These are phyloP conservation scores for Hyperopisus bebe DNA, from an alignment of 2,113 vertebrate species.

Conservation along the genomic window DNA sequence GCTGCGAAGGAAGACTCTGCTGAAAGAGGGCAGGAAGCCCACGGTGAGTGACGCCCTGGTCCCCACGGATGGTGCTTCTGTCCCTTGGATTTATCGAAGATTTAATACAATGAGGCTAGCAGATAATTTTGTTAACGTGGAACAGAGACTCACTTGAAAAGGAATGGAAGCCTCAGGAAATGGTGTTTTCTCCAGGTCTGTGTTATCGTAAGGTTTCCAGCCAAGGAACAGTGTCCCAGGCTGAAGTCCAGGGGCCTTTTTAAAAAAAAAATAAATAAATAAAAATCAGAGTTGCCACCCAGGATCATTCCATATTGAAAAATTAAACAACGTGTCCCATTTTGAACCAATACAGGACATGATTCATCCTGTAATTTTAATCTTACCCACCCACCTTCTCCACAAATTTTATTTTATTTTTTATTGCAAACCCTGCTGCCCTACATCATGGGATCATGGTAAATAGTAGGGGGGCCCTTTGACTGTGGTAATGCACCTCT, in stretches of 20 bases:
- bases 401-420: neutral
- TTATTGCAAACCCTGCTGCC: neutral
- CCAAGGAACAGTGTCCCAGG: neutral
- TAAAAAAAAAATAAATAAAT: too few species aligned
- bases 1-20: slow-evolving; percentile 79
- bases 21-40: slow-evolving; percentile 90
- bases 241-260: neutral
- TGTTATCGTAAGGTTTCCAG: neutral
- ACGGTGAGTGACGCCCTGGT: slow-evolving; percentile 58
- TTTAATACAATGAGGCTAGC: neutral
- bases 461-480: neutral
- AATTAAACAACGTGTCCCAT: neutral
- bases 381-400: neutral
- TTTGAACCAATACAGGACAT: neutral
- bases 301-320: neutral
- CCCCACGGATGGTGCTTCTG: neutral
- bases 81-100: neutral
- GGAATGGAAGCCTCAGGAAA: neutral
- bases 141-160: neutral
- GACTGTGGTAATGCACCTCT: neutral
- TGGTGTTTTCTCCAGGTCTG: neutral
- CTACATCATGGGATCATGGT: neutral
- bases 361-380: neutral
- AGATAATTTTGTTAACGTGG: neutral
- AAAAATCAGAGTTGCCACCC: neutral